Evolutionary conservation across 2,888 invertebrate species (phyloP), one percentile per base, ranked within the genome.

Genomic region (Theodoxus fluviatilis): DNA sequence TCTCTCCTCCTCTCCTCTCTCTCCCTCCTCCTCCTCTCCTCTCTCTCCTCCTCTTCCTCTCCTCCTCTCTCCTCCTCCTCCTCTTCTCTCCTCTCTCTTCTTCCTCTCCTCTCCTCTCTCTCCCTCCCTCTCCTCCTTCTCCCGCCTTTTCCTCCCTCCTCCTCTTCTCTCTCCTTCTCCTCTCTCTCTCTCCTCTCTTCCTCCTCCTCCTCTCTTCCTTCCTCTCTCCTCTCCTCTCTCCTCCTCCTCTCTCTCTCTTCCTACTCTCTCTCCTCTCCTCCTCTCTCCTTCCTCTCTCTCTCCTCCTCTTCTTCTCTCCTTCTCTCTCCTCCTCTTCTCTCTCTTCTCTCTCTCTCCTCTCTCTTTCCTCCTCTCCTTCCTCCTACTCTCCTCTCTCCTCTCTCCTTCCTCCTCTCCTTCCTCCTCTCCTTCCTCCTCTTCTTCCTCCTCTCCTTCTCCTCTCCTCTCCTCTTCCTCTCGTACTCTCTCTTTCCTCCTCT

Each of bases 291-390:
- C 25, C 52, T 52, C 25, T 18, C 18, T 52, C 18, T 18, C 25
- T 18, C 18, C 25, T 18, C 18, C 25, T 18, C 18, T 52, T 18
- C 4, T 52, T 18, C 25, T 52, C 52, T 52, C 25, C 52, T 52
- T 52, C 52, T 52, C 25, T 25, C 25, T 52, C 52, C 25, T 52
- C 52, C 25, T 52, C 52, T 52, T 52, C 52, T 52, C 25, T 25
- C 25, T 52, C 52, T 52, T 52, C 52, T 52, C 25, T 25, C 25
- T 52, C 52, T 52, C 25, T 25, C 25, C 25, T 25, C 25, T 52
- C 18, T 18, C 4, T 9, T 18, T 52, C 52, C 18, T 52, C 52
- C 25, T 18, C 18, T 52, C 18, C 18, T 52, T 52, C 52, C 25
- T 18, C 52, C 25, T 18, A n/a, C 25, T 52, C 52, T 25, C 25